Evolutionary conservation across 2,797 vertebrate species (phyloP).

Genomic region (Pseudomugil tenellus): DNA sequence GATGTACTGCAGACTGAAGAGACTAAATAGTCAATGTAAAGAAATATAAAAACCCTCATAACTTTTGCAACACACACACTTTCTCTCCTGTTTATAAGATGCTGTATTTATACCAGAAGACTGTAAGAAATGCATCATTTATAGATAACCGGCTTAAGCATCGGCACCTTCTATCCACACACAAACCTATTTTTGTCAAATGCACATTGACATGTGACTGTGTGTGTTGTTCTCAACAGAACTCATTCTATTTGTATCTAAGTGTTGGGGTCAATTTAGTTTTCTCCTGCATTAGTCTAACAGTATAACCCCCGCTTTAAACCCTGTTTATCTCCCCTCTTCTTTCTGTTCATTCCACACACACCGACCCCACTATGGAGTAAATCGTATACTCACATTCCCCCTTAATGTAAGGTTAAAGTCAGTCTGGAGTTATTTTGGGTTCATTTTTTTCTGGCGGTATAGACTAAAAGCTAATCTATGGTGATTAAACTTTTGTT

Average conservation of each 20-base stretch:
- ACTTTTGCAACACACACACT: not conserved
- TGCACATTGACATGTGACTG: conserved; percentile 47
- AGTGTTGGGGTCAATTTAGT: conserved; percentile 69
- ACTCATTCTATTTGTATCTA: conserved; percentile 43
- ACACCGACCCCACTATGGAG: not conserved
- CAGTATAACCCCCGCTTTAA: conserved; percentile 6
- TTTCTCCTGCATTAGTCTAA: conserved; percentile 11
- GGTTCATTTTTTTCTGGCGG: not conserved
- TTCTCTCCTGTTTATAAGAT: not conserved
- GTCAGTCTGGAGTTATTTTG: not conserved
- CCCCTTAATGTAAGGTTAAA: conserved; percentile 3
- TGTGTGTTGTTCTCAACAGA: conserved; percentile 33
- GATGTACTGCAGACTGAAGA: not conserved
- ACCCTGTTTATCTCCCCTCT: conserved; percentile 17
- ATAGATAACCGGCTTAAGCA: conserved; percentile 42
- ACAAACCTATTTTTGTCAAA: conserved; percentile 28
- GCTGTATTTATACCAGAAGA: not conserved
- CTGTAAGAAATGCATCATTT: conserved; percentile 32
- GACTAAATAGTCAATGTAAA: too few relatives aligned
- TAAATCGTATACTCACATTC: not conserved
- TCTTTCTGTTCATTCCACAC: conserved; percentile 26
- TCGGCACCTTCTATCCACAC: conserved; percentile 24
- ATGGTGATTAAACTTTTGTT: conserved; percentile 18
- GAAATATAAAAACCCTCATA: too few relatives aligned
- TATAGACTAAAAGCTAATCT: conserved; percentile 7